Evolutionary conservation across 2,888 invertebrate species (phyloP).

Genomic region (Octodonta nipae): DNA sequence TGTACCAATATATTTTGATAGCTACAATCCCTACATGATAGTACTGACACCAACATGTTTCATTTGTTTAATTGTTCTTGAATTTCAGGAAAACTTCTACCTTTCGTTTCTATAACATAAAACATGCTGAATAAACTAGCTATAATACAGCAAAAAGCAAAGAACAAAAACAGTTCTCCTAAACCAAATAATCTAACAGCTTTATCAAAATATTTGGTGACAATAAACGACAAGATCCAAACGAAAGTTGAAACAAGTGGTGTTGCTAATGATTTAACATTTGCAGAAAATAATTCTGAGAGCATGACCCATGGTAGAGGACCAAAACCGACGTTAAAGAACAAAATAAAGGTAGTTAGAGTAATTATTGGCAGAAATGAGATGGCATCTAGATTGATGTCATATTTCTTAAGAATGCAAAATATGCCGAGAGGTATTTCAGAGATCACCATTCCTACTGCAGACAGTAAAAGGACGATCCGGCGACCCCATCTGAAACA

Average conservation of each 20-base stretch:
- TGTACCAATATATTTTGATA: no score
- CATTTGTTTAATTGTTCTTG: conserved; percentile 7
- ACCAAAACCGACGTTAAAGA: conserved; percentile 65
- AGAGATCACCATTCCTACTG: conserved; percentile 9
- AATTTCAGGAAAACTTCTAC: conserved; percentile 13
- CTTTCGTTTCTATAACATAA: conserved; percentile 14
- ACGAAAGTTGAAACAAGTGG: conserved; percentile 65
- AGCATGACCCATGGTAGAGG: conserved; percentile 72
- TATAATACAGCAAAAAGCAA: conserved; percentile 46
- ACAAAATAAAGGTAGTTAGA: conserved; percentile 58
- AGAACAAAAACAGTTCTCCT: conserved; percentile 59
- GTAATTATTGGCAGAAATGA: conserved; percentile 58
- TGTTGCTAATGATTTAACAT: conserved; percentile 63
- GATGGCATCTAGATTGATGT: conserved; percentile 5
- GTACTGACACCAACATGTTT: no score
- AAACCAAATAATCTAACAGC: conserved; percentile 47
- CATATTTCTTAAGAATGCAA: conserved; percentile 6
- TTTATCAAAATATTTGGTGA: conserved; percentile 56
- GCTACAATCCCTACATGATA: no score
- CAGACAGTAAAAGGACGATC: conserved; percentile 9
- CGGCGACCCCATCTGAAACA: conserved; percentile 11
- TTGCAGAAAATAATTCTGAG: conserved; percentile 68
- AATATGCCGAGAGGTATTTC: conserved; percentile 11
- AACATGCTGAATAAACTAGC: conserved; percentile 60
- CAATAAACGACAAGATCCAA: conserved; percentile 61